These are phyloP conservation scores for Halisarca cf. caerulea DNA, from an alignment of 37 sponge, comb jelly and placozoan species.

Conservation along the genomic window DNA sequence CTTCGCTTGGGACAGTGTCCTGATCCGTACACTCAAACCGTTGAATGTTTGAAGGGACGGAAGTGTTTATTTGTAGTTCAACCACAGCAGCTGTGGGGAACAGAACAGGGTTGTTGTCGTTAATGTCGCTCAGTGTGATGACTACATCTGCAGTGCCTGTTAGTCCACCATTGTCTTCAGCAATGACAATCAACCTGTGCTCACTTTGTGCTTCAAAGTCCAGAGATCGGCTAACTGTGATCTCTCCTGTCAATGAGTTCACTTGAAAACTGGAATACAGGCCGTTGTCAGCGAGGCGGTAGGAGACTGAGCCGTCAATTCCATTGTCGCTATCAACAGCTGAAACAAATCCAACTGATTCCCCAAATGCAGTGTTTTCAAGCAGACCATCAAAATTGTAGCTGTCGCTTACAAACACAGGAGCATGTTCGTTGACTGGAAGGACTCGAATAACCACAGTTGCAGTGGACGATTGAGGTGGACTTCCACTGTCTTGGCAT, in stretches of 20 bases:
- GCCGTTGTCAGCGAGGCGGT: slow-evolving; percentile 42
- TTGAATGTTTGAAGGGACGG: slow-evolving; percentile 33
- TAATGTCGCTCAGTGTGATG: slow-evolving; percentile 38
- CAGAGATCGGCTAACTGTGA: slow-evolving; percentile 47
- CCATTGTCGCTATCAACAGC: slow-evolving; percentile 69
- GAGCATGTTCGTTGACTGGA: slow-evolving; percentile 62
- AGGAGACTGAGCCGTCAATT: slow-evolving; percentile 46
- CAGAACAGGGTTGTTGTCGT: slow-evolving; percentile 55
- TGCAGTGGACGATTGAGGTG: slow-evolving; percentile 34
- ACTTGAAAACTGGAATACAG: slow-evolving; percentile 47
- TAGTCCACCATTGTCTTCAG: slow-evolving; percentile 51
- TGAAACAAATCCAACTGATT: slow-evolving; percentile 24
- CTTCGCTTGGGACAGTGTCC: slow-evolving; percentile 29
- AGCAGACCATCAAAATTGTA: slow-evolving; percentile 35
- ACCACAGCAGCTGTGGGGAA: slow-evolving; percentile 20
- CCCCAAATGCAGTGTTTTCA: slow-evolving; percentile 56
- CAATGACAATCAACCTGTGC: slow-evolving; percentile 61
- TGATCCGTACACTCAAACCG: slow-evolving; percentile 50
- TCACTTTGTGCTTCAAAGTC: slow-evolving; percentile 44
- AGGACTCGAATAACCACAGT: slow-evolving; percentile 46
- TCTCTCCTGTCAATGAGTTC: slow-evolving; percentile 37
- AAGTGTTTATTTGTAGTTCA: slow-evolving; percentile 22
- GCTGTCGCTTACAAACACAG: slow-evolving; percentile 29
- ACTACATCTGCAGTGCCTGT: slow-evolving; percentile 31
- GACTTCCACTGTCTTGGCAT: slow-evolving; percentile 60